phyloP scores from a whole-genome alignment of 2,797 vertebrate species.

The Notoglanidium macrostoma region DNA sequence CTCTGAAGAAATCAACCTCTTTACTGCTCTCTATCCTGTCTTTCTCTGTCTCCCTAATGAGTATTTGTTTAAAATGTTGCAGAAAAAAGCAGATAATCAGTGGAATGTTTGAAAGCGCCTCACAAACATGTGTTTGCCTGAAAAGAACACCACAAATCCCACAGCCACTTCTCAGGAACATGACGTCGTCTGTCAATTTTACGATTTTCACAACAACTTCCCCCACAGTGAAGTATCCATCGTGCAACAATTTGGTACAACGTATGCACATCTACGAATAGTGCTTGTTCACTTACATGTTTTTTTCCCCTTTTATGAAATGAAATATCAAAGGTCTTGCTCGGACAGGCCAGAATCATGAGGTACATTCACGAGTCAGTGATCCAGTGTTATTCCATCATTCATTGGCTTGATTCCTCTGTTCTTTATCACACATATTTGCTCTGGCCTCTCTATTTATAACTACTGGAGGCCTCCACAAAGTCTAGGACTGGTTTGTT shows the following conservation, averaged over 20 bases:
- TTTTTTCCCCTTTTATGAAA: background rate
- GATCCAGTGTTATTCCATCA: conserved; percentile 20
- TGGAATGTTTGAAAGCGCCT: background rate
- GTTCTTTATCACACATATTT: background rate
- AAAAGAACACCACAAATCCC: conserved; percentile 5
- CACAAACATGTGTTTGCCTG: background rate
- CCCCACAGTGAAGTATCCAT: background rate
- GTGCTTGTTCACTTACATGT: background rate
- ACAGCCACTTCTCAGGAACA: background rate
- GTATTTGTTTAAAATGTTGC: conserved; percentile 19
- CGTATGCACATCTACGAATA: background rate
- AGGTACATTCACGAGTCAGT: conserved; percentile 3
- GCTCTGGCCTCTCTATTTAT: too few species aligned
- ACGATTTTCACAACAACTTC: conserved; percentile 4
- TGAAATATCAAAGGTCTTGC: background rate
- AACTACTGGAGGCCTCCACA: background rate
- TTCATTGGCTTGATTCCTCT: background rate
- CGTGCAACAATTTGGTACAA: background rate
- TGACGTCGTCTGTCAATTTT: background rate
- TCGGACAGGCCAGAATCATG: background rate
- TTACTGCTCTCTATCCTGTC: background rate
- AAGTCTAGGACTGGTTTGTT: background rate
- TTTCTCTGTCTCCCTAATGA: background rate
- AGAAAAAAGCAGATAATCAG: conserved; percentile 7
- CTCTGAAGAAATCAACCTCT: conserved; percentile 34